Evolutionary conservation across 2,113 vertebrate species (phyloP), one percentile per base, ranked within the genome.

Genomic region (Cyprinodon tularosa): DNA sequence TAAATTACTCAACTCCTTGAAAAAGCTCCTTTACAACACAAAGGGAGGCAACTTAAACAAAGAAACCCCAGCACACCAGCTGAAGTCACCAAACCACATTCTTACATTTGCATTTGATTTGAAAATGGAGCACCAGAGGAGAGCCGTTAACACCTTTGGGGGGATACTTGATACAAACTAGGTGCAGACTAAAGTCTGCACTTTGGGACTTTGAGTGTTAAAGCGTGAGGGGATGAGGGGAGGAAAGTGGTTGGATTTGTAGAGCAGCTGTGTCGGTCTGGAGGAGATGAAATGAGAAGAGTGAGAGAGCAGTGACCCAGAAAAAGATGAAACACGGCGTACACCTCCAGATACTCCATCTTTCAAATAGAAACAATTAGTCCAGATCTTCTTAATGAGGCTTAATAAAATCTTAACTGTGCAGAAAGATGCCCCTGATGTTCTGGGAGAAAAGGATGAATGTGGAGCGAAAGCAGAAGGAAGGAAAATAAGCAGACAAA

Each of bases 361-460:
- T 86, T 93, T 94, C 92, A 95, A 95, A 95, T 95, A 95, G 94
- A 94, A 95, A 92, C 94, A 95, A 95, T 95, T 95, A 95, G 94
- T 94, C 93, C 92, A 95, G 93, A 95, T 95, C 89, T 87, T 76
- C 86, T 78, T 93, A 94, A 94, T 92, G 90, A 90, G 89, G 90
- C 83, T 86, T 91, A 92, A 95, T 94, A 92, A 92, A 93, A 93
- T 90, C 80, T 91, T 77, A 91, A 91, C 82, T 83, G 84, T 82
- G 83, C 83, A 90, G 86, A 71, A 90, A 80, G 86, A 59, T 29
- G 83, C 66, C 68, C 62, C 50, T 36, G 79, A 77, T 88, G 85
- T 86, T 88, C 61, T 62, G 78, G 60, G 80, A 82, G 75, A 87
- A 57, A 88, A 88, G 80, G 84, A 29, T 87, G 82, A 81, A 79